Base-by-base conservation (phyloP, 2,113 vertebrate genomes). In the Pseudorasbora parva region DNA sequence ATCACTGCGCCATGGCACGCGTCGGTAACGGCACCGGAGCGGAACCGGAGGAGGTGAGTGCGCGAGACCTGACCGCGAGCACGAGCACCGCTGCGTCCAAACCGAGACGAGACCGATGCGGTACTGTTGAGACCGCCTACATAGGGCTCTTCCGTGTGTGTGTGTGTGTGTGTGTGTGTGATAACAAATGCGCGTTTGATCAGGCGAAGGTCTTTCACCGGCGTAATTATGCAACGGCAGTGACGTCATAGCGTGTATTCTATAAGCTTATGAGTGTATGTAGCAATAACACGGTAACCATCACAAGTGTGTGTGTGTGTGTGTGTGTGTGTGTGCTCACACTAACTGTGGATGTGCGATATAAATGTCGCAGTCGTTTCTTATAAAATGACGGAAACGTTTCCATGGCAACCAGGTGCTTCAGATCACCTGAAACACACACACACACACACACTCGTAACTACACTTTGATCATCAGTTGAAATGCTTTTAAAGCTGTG, bases 21-120 rank as follows among this genome's bases (percentile, higher is more conserved):
- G 27, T n/a, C 45, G 64, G 45, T 33, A 81, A 11, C 62, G 78
- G 62, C 54, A 43, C 59, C 41, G 25, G 78, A 60, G 78, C 62
- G 64, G 64, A 81, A 41, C 27, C 78, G 78, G 78, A 81, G 19
- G 78, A 69, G 64, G 78, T 81, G 78, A 81, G 78, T 37, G 78
- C 37, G 62, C 1, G 11, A 17, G 41, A 14, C 59, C 51, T 72
- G n/a, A 15, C 25, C 68, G 68, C 17, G 19, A 41, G 21, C 14
- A 43, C n/a, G n/a, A n/a, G n/a, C n/a, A n/a, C n/a, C n/a, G n/a
- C n/a, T n/a, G n/a, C n/a, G n/a, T n/a, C n/a, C n/a, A n/a, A n/a
- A n/a, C n/a, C n/a, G n/a, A n/a, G n/a, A n/a, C n/a, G n/a, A n/a
- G n/a, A n/a, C n/a, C n/a, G n/a, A n/a, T n/a, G n/a, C n/a, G n/a